These are phyloP conservation scores for Drosophila mayri DNA, from an alignment of 1,140 invertebrate genomes.

Conservation along the genomic window DNA sequence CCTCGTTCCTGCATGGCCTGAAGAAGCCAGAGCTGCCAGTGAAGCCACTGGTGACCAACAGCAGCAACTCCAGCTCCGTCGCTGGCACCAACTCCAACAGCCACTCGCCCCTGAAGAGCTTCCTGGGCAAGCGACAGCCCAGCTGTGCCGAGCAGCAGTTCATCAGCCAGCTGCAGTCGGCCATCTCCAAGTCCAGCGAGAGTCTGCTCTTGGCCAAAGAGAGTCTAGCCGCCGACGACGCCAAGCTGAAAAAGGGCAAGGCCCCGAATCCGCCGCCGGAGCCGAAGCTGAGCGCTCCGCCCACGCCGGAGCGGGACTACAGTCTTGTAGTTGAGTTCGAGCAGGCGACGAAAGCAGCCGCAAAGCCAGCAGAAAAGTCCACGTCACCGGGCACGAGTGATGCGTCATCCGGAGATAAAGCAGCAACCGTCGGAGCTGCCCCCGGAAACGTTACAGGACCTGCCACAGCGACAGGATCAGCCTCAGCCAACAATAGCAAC, in stretches of 20 bases:
- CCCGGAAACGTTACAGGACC: background rate
- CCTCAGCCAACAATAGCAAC: constrained; percentile 79
- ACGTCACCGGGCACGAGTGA: constrained; percentile 26
- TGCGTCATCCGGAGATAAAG: constrained; percentile 10
- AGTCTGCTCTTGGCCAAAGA: constrained; percentile 57
- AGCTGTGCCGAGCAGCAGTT: constrained; percentile 85
- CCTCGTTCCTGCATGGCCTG: constrained; percentile 89
- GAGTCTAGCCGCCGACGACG: constrained; percentile 66
- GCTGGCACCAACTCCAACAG: constrained; percentile 11
- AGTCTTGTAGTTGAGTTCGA: constrained; percentile 78
- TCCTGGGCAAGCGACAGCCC: constrained; percentile 66
- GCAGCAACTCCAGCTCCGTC: constrained; percentile 27
- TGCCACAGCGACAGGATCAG: constrained; percentile 6
- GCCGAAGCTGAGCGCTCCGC: constrained; percentile 74
- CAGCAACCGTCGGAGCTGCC: background rate
- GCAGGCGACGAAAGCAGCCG: constrained; percentile 51
- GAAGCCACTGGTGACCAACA: constrained; percentile 86
- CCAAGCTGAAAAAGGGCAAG: constrained; percentile 85
- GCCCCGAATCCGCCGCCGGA: constrained; percentile 86
- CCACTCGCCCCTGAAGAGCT: constrained; percentile 56
- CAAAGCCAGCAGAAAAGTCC: constrained; percentile 41
- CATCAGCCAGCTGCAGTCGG: constrained; percentile 86
- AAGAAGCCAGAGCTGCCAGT: constrained; percentile 89
- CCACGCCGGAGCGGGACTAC: constrained; percentile 81
- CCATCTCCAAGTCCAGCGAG: constrained; percentile 77